Evolutionary conservation across 2,797 vertebrate species (phyloP), one percentile per base, ranked within the genome.

Genomic region (Falco biarmicus): DNA sequence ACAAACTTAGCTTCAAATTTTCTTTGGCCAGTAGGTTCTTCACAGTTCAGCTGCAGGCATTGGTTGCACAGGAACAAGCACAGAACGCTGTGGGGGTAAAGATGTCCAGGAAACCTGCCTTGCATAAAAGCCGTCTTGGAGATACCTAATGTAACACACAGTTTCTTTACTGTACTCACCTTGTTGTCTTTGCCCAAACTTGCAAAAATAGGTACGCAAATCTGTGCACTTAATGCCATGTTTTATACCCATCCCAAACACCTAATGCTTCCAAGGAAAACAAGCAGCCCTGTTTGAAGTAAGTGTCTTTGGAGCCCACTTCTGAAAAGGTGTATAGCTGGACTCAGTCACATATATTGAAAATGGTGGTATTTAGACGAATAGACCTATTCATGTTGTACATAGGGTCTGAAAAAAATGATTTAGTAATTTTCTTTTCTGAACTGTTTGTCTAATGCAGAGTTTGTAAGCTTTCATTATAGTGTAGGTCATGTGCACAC

Each of bases 211-310:
- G 25, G 10, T 61, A 53, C 19, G 24, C 56, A 17, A 31, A 59
- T 77, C 39, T 73, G 0, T 68, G 43, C 24, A 6, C 45, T 74
- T 80, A 25, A 31, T 54, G 48, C 9, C 9, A 0, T 28, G 0
- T 53, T 57, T 76, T 86, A 17, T 83, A 60, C 13, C 43, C 21
- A 31, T 83, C 45, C 25, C 34, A 51, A 83, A 19, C 25, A 68
- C 37, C 45, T 31, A 64, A 13, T 13, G 0, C 61, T 92, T 84
- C n/a, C 53, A 63, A 56, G 19, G 32, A 14, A 50, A 75, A 57
- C 17, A 39, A 64, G 54, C n/a, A 80, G 60, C 21, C 54, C n/a
- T 37, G 4, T 59, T 84, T 54, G 47, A 54, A 60, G 34, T 17
- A 70, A 13, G 16, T 15, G 26, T 64, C 51, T 83, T 61, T 10